A percentile compares a stretch with the other conserved stretches of the same genome.
phyloP scores from a whole-genome alignment of 2,888 invertebrate genomes.

The Acronicta leporina region DNA sequence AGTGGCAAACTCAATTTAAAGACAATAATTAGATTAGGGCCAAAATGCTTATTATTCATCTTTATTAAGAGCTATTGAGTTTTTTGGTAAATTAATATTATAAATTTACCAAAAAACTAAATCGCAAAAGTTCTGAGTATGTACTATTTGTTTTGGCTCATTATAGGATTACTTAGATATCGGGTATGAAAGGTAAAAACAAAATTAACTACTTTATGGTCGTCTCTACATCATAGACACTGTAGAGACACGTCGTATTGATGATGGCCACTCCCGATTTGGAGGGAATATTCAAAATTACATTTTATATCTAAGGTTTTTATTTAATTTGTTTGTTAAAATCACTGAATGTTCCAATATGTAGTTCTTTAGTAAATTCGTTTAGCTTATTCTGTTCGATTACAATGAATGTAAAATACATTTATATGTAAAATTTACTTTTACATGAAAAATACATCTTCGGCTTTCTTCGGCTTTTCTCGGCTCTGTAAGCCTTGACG shows the following conservation, averaged over 20 bases:
- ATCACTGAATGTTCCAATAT: background rate
- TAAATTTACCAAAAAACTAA: background rate
- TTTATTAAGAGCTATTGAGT: too few species aligned
- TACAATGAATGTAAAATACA: conserved; percentile 3
- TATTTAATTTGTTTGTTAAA: background rate
- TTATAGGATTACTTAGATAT: background rate
- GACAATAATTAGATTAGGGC: too few species aligned
- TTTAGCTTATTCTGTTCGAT: background rate
- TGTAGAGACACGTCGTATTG: conserved; percentile 84
- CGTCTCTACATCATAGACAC: conserved; percentile 70
- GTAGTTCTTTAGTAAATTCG: background rate
- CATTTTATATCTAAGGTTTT: conserved; percentile 27
- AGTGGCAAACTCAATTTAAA: too few species aligned
- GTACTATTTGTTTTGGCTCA: background rate
- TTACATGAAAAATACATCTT: conserved; percentile 66
- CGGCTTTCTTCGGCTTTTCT: conserved; percentile 73
- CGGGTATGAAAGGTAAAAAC: conserved; percentile 29
- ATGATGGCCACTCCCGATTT: conserved; percentile 85
- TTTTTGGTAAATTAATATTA: background rate
- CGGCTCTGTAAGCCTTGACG: conserved; percentile 83
- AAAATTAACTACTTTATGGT: conserved; percentile 63
- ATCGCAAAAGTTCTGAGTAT: too few species aligned
- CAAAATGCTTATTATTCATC: too few species aligned
- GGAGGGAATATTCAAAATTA: conserved; percentile 79
- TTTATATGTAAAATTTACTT: conserved; percentile 41